These are phyloP conservation scores for Crocuta crocuta DNA, from an alignment of 2,113 vertebrate genomes.

Conservation along the genomic window DNA sequence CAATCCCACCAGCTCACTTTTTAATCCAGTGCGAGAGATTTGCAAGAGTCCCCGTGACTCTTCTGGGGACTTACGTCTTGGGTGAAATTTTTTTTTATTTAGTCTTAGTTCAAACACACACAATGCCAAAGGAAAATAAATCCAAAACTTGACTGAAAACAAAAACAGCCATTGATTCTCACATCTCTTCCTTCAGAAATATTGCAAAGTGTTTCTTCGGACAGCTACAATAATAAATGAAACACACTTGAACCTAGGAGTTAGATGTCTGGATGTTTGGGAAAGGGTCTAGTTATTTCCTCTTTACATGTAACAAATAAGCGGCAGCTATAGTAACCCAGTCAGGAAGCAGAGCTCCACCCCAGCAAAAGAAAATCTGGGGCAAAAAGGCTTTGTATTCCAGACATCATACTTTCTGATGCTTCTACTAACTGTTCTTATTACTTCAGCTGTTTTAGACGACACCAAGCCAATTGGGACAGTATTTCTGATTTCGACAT, in stretches of 20 bases:
- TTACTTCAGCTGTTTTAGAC: conserved; percentile 7
- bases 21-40: background rate
- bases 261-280: background rate
- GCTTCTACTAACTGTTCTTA: background rate
- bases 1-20: background rate
- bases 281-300: background rate
- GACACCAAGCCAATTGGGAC: background rate
- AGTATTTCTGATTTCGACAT: conserved; percentile 36
- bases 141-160: background rate
- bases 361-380: background rate
- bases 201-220: background rate
- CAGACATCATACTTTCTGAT: background rate
- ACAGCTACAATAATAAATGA: background rate
- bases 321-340: background rate
- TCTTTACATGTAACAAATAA: conserved; percentile 15
- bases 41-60: background rate
- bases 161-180: background rate
- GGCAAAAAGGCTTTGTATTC: background rate
- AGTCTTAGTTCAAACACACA: background rate
- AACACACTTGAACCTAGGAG: background rate
- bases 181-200: background rate
- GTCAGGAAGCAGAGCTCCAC: background rate
- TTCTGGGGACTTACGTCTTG: background rate
- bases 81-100: background rate
- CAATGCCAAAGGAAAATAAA: background rate